Conservation (phyloP, 2,113 vertebrate species). For the Macaca mulatta region DNA sequence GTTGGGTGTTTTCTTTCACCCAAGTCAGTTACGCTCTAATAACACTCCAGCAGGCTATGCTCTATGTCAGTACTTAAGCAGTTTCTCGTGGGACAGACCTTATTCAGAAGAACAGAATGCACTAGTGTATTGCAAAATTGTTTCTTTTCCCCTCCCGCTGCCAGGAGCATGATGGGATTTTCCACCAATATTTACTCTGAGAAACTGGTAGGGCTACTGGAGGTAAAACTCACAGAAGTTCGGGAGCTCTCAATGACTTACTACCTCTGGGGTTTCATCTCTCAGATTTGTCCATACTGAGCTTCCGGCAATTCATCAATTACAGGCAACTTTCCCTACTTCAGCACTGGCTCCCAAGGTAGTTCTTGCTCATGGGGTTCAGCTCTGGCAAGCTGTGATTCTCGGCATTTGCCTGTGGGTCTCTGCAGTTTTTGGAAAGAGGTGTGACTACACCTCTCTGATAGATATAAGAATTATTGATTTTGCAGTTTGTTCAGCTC, state of each 20-base stretch:
- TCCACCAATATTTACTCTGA: not conserved
- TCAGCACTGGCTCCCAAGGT: not conserved
- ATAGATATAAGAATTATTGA: not conserved
- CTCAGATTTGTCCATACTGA: not conserved
- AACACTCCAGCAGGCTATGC: no score
- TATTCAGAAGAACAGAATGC: not conserved
- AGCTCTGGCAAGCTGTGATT: not conserved
- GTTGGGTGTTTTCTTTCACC: not conserved
- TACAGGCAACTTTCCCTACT: no score
- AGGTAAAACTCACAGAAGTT: not conserved
- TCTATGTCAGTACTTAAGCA: not conserved
- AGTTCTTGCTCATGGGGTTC: not conserved
- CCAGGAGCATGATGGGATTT: not conserved
- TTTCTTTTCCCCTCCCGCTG: not conserved
- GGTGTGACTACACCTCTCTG: not conserved
- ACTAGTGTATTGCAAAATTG: not conserved
- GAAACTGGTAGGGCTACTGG: not conserved
- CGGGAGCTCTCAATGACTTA: not conserved
- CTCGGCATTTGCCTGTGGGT: not conserved
- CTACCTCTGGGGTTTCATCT: not conserved
- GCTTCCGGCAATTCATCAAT: not conserved
- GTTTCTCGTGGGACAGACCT: not conserved
- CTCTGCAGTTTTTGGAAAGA: not conserved
- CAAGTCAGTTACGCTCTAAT: not conserved
- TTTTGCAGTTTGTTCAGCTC: not conserved